Conservation (phyloP, 2,888 invertebrate genomes). For the Mechanitis mazaeus region DNA sequence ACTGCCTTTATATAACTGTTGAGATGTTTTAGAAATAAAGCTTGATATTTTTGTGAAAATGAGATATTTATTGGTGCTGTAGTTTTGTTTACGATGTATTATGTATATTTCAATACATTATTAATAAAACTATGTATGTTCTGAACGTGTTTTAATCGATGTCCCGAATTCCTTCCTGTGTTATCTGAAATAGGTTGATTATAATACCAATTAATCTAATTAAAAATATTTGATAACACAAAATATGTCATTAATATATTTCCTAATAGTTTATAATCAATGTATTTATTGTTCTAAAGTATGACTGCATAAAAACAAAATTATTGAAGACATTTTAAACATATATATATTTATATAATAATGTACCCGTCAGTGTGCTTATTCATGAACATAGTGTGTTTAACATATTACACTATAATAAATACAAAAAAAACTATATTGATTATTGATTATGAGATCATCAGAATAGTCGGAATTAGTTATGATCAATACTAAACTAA, state of each 20-base stretch:
- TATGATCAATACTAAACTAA: neutral
- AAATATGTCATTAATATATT: slow-evolving; percentile 1
- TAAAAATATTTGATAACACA: neutral
- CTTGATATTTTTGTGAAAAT: slow-evolving; percentile 74
- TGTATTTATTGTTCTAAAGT: neutral
- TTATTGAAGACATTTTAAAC: too few species aligned
- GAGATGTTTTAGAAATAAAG: slow-evolving; percentile 56
- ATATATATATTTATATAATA: too few species aligned
- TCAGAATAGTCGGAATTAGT: too few species aligned
- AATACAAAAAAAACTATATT: too few species aligned
- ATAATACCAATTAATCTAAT: neutral
- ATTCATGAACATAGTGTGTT: too few species aligned
- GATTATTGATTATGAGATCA: too few species aligned
- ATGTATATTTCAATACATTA: slow-evolving; percentile 46
- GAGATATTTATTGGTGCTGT: slow-evolving; percentile 76
- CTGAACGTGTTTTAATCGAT: slow-evolving; percentile 46
- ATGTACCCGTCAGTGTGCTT: too few species aligned
- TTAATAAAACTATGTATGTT: slow-evolving; percentile 71
- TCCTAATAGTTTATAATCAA: slow-evolving; percentile 4
- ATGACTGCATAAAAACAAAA: too few species aligned
- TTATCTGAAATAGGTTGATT: slow-evolving; percentile 56
- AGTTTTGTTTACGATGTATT: slow-evolving; percentile 71
- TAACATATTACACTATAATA: too few species aligned
- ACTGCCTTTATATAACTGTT: slow-evolving; percentile 72
- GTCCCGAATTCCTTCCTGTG: slow-evolving; percentile 68